Conservation (phyloP, 92 coral and sea anemone species). For the Parazoanthus swiftii region DNA sequence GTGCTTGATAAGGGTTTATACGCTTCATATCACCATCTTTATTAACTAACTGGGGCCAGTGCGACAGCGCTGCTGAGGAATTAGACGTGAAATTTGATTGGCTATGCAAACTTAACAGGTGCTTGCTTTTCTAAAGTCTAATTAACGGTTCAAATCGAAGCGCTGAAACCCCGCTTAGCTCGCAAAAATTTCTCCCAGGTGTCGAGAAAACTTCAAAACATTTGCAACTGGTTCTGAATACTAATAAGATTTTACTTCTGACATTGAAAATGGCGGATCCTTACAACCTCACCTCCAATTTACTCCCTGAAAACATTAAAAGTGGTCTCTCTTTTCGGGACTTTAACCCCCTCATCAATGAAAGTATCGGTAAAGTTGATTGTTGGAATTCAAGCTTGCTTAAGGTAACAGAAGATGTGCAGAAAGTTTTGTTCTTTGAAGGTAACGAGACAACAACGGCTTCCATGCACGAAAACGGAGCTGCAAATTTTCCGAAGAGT, state of each 20-base stretch:
- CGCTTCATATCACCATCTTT: no score
- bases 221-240: not conserved
- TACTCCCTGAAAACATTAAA: not conserved
- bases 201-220: not conserved
- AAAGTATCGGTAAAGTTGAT: not conserved
- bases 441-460: not conserved
- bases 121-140: no score
- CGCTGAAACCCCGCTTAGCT: no score
- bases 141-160: no score
- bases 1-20: no score
- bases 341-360: not conserved
- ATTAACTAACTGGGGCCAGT: no score
- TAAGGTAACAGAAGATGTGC: not conserved
- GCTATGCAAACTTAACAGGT: no score
- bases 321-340: not conserved
- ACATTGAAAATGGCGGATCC: not conserved
- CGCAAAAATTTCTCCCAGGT: not conserved
- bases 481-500: not conserved
- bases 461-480: not conserved
- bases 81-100: no score
- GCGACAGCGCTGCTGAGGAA: no score
- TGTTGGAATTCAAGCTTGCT: constrained; percentile 6
- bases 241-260: not conserved
- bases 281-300: not conserved
- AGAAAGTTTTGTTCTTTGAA: not conserved